Evolutionary conservation across 2,888 invertebrate species (phyloP).

Genomic region (Nemapogon koenigi): DNA sequence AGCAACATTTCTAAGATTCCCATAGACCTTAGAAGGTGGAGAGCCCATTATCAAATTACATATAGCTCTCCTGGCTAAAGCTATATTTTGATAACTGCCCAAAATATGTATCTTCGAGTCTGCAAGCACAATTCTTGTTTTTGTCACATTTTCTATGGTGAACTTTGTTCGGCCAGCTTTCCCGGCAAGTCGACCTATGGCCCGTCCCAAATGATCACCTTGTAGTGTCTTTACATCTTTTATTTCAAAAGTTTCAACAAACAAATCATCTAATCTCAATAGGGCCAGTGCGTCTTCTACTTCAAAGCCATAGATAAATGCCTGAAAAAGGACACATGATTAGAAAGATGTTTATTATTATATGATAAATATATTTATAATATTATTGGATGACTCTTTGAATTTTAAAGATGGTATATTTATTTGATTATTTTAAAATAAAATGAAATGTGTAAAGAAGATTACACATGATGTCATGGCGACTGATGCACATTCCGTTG

Average conservation of each 20-base stretch:
- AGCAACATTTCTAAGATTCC: conserved; percentile 88
- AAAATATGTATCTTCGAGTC: conserved; percentile 96
- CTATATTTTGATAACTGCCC: conserved; percentile 97
- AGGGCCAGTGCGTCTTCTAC: conserved; percentile 96
- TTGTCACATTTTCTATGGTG: conserved; percentile 98
- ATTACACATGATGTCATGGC: too few relatives aligned
- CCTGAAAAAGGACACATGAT: conserved; percentile 54
- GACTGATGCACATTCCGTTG: too few relatives aligned
- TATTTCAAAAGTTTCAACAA: conserved; percentile 96
- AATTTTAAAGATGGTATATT: too few relatives aligned
- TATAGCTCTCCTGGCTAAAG: conserved; percentile 90
- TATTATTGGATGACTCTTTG: too few relatives aligned
- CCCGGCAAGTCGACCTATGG: conserved; percentile 97
- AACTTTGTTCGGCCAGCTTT: conserved; percentile 97
- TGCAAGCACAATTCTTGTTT: conserved; percentile 96
- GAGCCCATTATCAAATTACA: conserved; percentile 97
- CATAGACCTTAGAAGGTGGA: conserved; percentile 97
- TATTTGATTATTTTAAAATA: too few relatives aligned
- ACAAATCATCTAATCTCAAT: conserved; percentile 93
- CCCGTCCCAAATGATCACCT: conserved; percentile 94
- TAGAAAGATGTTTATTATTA: conserved; percentile 13
- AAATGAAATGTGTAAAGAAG: too few relatives aligned
- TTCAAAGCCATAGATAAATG: conserved; percentile 95
- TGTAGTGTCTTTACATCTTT: conserved; percentile 95
- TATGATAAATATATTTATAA: too few relatives aligned